Evolutionary conservation across 2,888 invertebrate genomes (phyloP).

Genomic region (Chironomus riparius): DNA sequence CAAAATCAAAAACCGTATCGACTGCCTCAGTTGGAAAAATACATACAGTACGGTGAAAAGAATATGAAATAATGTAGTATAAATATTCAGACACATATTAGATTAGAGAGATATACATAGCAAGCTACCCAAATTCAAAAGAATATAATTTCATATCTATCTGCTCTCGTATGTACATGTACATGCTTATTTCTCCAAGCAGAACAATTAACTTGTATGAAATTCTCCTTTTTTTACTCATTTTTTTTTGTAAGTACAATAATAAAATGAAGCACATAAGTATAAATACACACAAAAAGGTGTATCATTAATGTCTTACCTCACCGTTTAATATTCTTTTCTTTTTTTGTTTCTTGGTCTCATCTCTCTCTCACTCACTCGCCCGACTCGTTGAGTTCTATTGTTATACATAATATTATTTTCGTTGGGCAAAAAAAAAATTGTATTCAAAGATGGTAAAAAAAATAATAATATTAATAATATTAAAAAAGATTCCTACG

Average conservation of each 20-base stretch:
- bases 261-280: neutral
- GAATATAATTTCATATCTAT: neutral
- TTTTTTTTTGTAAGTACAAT: neutral
- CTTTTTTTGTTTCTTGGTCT: neutral
- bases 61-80: neutral
- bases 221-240: neutral
- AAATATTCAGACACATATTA: slow-evolving; percentile 17
- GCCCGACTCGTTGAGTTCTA: neutral
- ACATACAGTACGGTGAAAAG: neutral
- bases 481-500: slow-evolving; percentile 3
- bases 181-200: neutral
- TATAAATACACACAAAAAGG: neutral
- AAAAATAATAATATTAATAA: neutral
- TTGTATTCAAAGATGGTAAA: neutral
- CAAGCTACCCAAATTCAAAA: neutral
- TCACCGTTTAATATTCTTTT: neutral
- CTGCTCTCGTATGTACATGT: too few species aligned
- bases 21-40: neutral
- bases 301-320: neutral
- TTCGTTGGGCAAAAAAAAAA: neutral
- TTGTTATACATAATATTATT: neutral
- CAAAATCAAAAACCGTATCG: slow-evolving; percentile 22
- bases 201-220: neutral
- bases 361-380: neutral
- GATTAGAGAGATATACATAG: neutral